Conservation (phyloP, 2,888 invertebrate species). For the Napeogenes inachia region DNA sequence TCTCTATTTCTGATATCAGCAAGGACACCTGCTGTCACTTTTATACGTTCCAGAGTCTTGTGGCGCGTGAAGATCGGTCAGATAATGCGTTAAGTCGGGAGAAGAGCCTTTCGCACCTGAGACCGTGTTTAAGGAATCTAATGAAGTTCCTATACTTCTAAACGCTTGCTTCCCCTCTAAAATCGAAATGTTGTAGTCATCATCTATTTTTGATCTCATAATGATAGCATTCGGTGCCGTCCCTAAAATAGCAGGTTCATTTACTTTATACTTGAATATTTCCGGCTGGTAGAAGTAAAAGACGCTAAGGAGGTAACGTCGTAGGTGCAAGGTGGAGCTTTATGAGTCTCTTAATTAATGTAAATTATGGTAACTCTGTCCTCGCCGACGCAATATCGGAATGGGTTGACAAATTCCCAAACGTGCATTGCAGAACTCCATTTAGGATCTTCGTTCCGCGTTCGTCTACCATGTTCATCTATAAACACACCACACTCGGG, state of each 20-base stretch:
- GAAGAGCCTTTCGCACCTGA: slow-evolving; percentile 55
- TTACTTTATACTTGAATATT: slow-evolving; percentile 51
- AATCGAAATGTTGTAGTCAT: slow-evolving; percentile 47
- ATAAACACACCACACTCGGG: slow-evolving; percentile 93
- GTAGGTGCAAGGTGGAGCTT: slow-evolving; percentile 64
- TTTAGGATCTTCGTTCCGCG: slow-evolving; percentile 85
- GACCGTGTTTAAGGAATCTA: slow-evolving; percentile 62
- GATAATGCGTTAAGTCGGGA: slow-evolving; percentile 48
- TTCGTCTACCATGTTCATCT: slow-evolving; percentile 87
- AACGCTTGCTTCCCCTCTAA: slow-evolving; percentile 64
- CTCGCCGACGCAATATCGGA: slow-evolving; percentile 85
- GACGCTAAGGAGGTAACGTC: slow-evolving; percentile 60
- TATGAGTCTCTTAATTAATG: slow-evolving; percentile 60
- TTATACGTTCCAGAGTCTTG: slow-evolving; percentile 56
- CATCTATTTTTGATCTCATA: slow-evolving; percentile 47
- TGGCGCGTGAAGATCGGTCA: slow-evolving; percentile 43
- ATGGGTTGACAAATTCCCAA: slow-evolving; percentile 86
- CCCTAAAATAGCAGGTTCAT: slow-evolving; percentile 55
- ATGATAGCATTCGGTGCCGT: slow-evolving; percentile 56
- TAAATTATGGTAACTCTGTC: slow-evolving; percentile 58
- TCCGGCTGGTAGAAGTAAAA: slow-evolving; percentile 56
- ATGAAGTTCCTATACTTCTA: slow-evolving; percentile 63
- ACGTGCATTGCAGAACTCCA: slow-evolving; percentile 88
- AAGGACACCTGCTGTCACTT: slow-evolving; percentile 60
- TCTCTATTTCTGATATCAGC: slow-evolving; percentile 67